Evolutionary conservation across 2,888 invertebrate species (phyloP).

Genomic region (Melinaea marsaeus): DNA sequence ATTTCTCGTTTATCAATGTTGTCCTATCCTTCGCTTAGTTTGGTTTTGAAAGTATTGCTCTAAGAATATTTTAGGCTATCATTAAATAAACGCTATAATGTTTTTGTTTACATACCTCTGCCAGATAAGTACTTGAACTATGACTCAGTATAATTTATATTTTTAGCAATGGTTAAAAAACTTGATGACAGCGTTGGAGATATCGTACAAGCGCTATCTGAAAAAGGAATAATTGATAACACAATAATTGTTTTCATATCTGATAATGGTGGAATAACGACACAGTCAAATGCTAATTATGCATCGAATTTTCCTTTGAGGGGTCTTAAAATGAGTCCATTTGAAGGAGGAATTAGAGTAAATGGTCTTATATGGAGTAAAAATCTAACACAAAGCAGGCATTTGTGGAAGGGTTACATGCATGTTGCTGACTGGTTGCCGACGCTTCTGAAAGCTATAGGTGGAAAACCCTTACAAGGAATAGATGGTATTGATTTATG

Average conservation of each 20-base stretch:
- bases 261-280: conserved; percentile 91
- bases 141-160: conserved; percentile 10
- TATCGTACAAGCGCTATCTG: conserved; percentile 82
- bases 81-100: no score
- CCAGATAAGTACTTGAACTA: neutral
- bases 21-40: no score
- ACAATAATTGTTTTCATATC: conserved; percentile 91
- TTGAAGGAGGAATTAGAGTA: conserved; percentile 90
- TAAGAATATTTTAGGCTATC: no score
- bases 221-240: conserved; percentile 84
- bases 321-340: conserved; percentile 86
- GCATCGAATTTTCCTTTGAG: conserved; percentile 89
- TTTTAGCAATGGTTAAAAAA: conserved; percentile 87
- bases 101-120: no score
- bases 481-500: conserved; percentile 64
- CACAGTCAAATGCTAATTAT: conserved; percentile 83
- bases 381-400: conserved; percentile 54
- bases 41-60: no score
- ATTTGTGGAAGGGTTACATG: conserved; percentile 76
- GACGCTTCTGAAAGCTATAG: conserved; percentile 77
- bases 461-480: conserved; percentile 41
- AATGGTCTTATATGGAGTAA: conserved; percentile 83
- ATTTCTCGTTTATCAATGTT: no score
- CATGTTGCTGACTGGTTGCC: conserved; percentile 91
- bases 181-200: conserved; percentile 91